Conservation (phyloP, 92 coral and sea anemone species). For the Phenganax marumi region DNA sequence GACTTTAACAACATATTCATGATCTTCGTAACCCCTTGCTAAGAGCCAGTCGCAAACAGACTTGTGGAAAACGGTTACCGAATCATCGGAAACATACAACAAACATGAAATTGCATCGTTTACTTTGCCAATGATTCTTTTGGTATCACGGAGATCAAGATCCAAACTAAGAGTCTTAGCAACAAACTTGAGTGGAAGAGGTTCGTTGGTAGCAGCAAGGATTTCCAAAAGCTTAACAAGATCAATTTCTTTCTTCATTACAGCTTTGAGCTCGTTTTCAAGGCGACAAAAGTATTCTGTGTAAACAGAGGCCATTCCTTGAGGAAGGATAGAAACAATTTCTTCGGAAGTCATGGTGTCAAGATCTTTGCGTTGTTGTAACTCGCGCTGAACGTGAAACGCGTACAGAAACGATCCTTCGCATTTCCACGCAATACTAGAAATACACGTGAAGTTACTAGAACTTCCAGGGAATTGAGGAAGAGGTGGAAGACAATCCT, state of each 20-base stretch:
- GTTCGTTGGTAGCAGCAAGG: neutral
- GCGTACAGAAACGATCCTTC: constrained; percentile 22
- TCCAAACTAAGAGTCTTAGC: neutral
- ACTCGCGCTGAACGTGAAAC: neutral
- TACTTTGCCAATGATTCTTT: neutral
- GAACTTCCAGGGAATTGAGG: neutral
- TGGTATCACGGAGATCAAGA: neutral
- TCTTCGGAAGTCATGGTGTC: neutral
- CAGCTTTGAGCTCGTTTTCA: neutral
- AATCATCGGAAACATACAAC: constrained; percentile 36
- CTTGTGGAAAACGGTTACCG: constrained; percentile 6
- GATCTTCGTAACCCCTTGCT: neutral
- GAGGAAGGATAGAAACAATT: neutral
- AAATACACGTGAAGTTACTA: neutral
- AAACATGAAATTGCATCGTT: constrained; percentile 10
- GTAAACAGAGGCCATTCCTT: neutral
- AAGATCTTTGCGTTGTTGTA: neutral
- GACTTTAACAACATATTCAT: neutral
- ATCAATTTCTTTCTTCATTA: neutral
- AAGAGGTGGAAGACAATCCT: neutral
- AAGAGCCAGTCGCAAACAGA: neutral
- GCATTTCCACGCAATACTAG: neutral
- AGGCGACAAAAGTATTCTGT: neutral
- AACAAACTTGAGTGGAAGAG: constrained; percentile 16
- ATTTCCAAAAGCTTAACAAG: constrained; percentile 2